Evolutionary conservation across 92 coral and sea anemone species (phyloP).

Genomic region (Umimayanthus chanpuru): DNA sequence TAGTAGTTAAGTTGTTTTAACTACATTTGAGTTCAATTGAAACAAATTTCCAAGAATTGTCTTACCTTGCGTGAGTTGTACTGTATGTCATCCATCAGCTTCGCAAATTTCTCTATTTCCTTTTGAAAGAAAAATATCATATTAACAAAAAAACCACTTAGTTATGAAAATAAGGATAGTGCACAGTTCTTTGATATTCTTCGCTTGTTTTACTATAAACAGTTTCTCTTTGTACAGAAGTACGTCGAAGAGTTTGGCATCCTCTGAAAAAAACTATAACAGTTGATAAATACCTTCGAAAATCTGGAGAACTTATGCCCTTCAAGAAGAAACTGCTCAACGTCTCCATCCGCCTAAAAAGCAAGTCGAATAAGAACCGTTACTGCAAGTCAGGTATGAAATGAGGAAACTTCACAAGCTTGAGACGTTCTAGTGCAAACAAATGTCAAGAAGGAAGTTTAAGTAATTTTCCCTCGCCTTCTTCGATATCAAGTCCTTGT

Average conservation of each 20-base stretch:
- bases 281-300: slow-evolving; percentile 75
- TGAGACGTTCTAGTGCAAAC: background rate
- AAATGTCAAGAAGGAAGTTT: background rate
- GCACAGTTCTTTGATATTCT: background rate
- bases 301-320: slow-evolving; percentile 95
- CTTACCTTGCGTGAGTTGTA: slow-evolving; percentile 96
- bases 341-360: slow-evolving; percentile 88
- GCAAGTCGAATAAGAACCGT: background rate
- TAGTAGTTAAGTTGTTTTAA: background rate
- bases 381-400: background rate
- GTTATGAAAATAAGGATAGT: background rate
- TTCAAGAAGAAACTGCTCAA: slow-evolving; percentile 92
- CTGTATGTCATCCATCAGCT: slow-evolving; percentile 90
- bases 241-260: background rate
- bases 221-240: background rate
- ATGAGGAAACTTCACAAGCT: background rate
- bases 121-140: slow-evolving; percentile 29
- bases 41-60: background rate
- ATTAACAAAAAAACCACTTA: background rate
- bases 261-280: background rate
- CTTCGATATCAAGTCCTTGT: slow-evolving; percentile 84
- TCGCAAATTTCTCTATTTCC: slow-evolving; percentile 97
- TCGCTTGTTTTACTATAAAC: background rate
- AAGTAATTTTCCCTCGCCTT: slow-evolving; percentile 56
- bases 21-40: background rate